Base-by-base conservation (phyloP, 2,113 vertebrate species). In the Cettia cetti region DNA sequence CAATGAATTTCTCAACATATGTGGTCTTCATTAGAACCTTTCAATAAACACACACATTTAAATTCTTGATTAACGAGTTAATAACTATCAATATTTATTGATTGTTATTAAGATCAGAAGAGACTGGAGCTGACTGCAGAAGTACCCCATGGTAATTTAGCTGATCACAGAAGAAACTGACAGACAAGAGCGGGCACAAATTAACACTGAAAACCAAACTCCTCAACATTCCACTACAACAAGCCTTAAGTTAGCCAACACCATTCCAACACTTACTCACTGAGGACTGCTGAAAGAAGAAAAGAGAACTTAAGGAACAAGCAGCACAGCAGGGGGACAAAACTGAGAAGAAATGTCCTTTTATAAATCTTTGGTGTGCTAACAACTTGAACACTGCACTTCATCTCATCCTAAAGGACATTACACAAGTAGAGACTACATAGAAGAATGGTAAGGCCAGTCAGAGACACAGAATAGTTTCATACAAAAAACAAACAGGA, bases 291-390 rank as follows among this genome's bases (percentile, higher is more conserved):
- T 88, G 88, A 81, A 84, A 97, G 68, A 90, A 92, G 82, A 81
- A 93, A 95, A 95, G 64, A 94, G 63, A 94, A 92, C 85, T 88
- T 90, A 87, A 94, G 71, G 88, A 93, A 93, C 45, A 88, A 93
- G 83, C 88, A 94, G 88, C 76, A 93, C 82, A 95, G 72, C 74
- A 96, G 44, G 27, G 56, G 72, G 80, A 81, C 89, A 96, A 90
- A 97, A 94, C 66, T 80, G 90, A 90, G 76, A 93, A 90, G 82
- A 93, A 90, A 57, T 77, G 65, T 85, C 40, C 61, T 94, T 91
- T 89, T 92, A 64, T 68, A 92, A 85, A 57, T 77, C 64, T 96
- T 86, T 93, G 64, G 68, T 90, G 52, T 59, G 35, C 89, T 95
- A 96, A 90, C 33, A 90, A 92, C 92, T 96, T 83, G 65, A 92